Evolutionary conservation across 2,797 vertebrate genomes (phyloP).

Genomic region (Hapalemur alaotrensis): DNA sequence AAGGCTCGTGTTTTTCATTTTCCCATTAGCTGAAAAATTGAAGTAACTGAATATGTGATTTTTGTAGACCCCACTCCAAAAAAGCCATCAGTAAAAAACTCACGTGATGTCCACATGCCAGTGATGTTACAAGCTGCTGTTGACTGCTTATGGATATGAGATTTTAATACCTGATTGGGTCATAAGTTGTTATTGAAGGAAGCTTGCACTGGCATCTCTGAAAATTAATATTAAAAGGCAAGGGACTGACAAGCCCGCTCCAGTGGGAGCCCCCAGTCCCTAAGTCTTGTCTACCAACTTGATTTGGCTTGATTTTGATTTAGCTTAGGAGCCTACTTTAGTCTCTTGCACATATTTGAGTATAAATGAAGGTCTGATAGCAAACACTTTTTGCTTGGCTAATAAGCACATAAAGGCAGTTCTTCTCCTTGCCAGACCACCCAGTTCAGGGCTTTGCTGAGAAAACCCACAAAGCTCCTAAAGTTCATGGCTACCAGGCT

Average conservation of each 20-base stretch:
- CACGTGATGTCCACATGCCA: not conserved
- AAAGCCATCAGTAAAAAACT: not conserved
- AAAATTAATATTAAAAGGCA: conserved; percentile 22
- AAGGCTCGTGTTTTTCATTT: not conserved
- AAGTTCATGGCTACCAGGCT: not conserved
- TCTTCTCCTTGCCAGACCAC: not conserved
- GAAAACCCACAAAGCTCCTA: not conserved
- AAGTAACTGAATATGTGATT: not conserved
- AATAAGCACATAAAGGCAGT: not conserved
- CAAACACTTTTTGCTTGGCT: not conserved
- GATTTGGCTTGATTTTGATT: conserved; percentile 26
- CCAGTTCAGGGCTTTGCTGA: not conserved
- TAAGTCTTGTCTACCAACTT: not conserved
- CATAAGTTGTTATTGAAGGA: not conserved
- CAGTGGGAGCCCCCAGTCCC: not conserved
- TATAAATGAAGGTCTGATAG: not conserved
- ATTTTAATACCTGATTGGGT: not conserved
- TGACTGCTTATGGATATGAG: not conserved
- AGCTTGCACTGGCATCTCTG: not conserved
- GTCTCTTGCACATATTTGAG: not conserved
- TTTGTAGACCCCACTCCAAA: not conserved
- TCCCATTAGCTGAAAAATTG: not conserved
- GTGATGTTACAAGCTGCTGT: not conserved
- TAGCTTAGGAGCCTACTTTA: not conserved
- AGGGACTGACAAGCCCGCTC: not conserved